Evolutionary conservation across 2,888 invertebrate species (phyloP).

Genomic region (Drosophila multiciliata): DNA sequence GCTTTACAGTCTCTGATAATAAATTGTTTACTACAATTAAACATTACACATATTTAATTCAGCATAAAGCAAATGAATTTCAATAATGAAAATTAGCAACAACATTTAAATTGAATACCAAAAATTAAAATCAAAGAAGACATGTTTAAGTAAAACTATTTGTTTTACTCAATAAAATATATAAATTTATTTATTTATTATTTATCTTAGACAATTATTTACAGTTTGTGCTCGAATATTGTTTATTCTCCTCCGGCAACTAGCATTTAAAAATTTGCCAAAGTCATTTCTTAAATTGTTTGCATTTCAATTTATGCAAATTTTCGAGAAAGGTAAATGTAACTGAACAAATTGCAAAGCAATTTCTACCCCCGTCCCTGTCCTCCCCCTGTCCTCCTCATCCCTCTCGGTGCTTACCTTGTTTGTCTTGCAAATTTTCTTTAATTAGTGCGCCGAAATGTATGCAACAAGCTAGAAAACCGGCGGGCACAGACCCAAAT

Average conservation of each 20-base stretch:
- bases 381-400: not conserved
- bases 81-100: not conserved
- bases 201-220: not conserved
- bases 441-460: constrained; percentile 70
- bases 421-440: constrained; percentile 65
- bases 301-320: constrained; percentile 60
- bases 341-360: constrained; percentile 48
- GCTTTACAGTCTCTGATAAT: not conserved
- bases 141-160: not conserved
- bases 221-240: constrained; percentile 1
- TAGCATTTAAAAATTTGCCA: constrained; percentile 22
- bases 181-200: not conserved
- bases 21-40: not conserved
- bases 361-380: constrained; percentile 5
- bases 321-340: constrained; percentile 47
- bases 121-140: not conserved
- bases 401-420: constrained; percentile 9
- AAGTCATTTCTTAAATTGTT: constrained; percentile 40
- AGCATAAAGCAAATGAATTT: not conserved
- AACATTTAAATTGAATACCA: not conserved
- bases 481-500: constrained; percentile 21
- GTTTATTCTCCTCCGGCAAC: constrained; percentile 7
- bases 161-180: not conserved
- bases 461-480: constrained; percentile 53
- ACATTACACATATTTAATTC: not conserved